Percentiles rank a stretch among this genome's conserved stretches.
phyloP scores from a whole-genome alignment of 2,113 vertebrate genomes.

The Sus scrofa region T2T-Sscrofa CM000818.6:79374501-79375000 shows the following conservation, averaged over 20 bases:
- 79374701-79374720: constrained; percentile 1
- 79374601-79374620: neutral
- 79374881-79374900: neutral
- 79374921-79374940: neutral
- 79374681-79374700: neutral
- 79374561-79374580: neutral
- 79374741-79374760: neutral
- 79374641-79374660: constrained; percentile 14
- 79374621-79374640: neutral
- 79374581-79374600: neutral
- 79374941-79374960: neutral
- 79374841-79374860: constrained; percentile 27
- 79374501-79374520: neutral
- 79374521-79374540: neutral
- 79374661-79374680: neutral
- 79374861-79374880: constrained; percentile 4
- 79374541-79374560: neutral
- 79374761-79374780: neutral
- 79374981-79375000: neutral
- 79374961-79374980: neutral
- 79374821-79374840: neutral
- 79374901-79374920: neutral
- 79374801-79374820: neutral
- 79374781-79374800: neutral
- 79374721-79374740: neutral